Evolutionary conservation across 2,888 invertebrate genomes (phyloP), one percentile per base, ranked within the genome.

Genomic region (Plutella xylostella): DNA sequence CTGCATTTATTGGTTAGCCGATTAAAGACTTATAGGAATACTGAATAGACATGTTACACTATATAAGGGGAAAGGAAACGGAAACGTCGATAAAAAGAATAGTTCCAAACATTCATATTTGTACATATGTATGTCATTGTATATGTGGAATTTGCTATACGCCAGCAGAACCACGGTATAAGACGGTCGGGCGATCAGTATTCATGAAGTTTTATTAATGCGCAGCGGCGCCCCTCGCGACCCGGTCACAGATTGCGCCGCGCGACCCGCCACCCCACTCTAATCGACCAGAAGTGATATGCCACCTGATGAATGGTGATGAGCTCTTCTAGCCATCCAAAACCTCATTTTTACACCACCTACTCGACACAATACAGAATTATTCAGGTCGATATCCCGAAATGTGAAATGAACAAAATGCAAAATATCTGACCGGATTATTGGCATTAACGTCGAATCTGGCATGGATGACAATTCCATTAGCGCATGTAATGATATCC

Each of bases 121-220:
- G n/a, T n/a, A n/a, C n/a, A n/a, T n/a, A n/a, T n/a, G n/a, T n/a
- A n/a, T n/a, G n/a, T n/a, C n/a, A n/a, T n/a, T n/a, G n/a, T n/a
- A n/a, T n/a, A n/a, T n/a, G n/a, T n/a, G n/a, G n/a, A n/a, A n/a
- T n/a, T n/a, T n/a, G n/a, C n/a, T n/a, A n/a, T n/a, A n/a, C n/a
- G n/a, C n/a, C n/a, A n/a, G n/a, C n/a, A n/a, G n/a, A n/a, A n/a
- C n/a, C n/a, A n/a, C n/a, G n/a, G n/a, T 20, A 20, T 37, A 37
- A 37, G 37, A 37, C 37, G 37, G 42, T 39, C 37, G 21, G 15
- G 48, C 63, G 63, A 68, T 72, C 63, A 69, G 68, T 73, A 74
- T 79, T 79, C 78, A 78, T 74, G 70, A 74, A 67, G 63, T 69
- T 76, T 69, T 76, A 73, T 76, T 76, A 77, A 78, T 73, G 73